These are phyloP conservation scores for Apocheima hispidaria DNA, from an alignment of 2,888 invertebrate species.

Conservation along the genomic window DNA sequence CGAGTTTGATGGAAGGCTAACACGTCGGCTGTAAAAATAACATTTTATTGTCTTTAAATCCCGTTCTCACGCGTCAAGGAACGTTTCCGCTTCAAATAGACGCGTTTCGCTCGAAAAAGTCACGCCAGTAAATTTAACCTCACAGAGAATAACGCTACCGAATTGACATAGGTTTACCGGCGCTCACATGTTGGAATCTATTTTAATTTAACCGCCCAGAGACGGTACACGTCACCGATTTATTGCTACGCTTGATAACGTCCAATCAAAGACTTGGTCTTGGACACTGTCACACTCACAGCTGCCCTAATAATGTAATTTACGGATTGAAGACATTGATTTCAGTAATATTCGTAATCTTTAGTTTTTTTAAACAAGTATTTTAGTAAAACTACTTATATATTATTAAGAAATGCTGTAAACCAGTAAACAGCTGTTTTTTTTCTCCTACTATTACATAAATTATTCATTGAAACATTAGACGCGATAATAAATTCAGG, in stretches of 20 bases:
- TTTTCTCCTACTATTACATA: background rate
- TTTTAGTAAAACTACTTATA: background rate
- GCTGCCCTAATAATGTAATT: constrained; percentile 26
- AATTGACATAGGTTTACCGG: constrained; percentile 59
- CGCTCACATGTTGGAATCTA: constrained; percentile 59
- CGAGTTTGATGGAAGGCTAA: constrained; percentile 34
- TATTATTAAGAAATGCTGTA: background rate
- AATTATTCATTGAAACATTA: constrained; percentile 19
- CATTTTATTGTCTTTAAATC: constrained; percentile 36
- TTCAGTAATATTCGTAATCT: no score
- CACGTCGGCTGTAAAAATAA: constrained; percentile 32
- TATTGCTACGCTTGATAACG: constrained; percentile 54
- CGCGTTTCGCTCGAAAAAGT: constrained; percentile 42
- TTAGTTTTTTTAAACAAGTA: background rate
- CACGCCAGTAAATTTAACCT: constrained; percentile 52
- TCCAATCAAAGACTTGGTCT: constrained; percentile 39
- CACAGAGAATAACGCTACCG: constrained; percentile 55
- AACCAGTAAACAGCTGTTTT: background rate
- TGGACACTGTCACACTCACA: constrained; percentile 46
- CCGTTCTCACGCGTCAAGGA: constrained; percentile 28
- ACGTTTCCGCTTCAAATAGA: constrained; percentile 41
- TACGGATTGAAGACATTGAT: constrained; percentile 9
- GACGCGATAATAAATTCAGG: constrained; percentile 15
- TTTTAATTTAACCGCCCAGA: constrained; percentile 59
- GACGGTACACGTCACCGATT: constrained; percentile 57